Evolutionary conservation across 1,140 invertebrate species (phyloP), one percentile per base, ranked within the genome.

Genomic region (Schlechtendalia chinensis): DNA sequence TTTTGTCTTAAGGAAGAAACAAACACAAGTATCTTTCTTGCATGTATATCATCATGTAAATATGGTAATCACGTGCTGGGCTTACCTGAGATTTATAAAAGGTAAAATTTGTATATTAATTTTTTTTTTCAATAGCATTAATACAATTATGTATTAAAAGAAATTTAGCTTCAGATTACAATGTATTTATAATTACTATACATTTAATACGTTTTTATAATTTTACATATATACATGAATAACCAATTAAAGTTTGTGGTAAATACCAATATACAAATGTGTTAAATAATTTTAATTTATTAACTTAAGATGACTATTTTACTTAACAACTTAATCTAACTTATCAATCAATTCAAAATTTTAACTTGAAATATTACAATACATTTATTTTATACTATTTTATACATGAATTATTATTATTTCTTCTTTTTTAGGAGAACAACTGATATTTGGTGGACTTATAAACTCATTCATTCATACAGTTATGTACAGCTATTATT

Each of bases 401-500:
- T 39, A 39, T 39, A 50, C 5, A 50, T 50, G 47, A 5, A 6
- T 50, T 50, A 50, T 50, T 50, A 50, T 22, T 11, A 16, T 16
- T 32, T 80, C n/a, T n/a, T n/a, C n/a, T 59, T 71, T 59, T 79
- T 82, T 56, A 83, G 83, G 82, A 50, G 82, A 82, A 65, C 83
- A 83, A 59, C 69, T 81, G n/a, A 19, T 81, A 39, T 80, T 83
- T 12, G 69, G 81, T 56, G 83, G 82, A 12, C 19, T 83, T 4
- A 81, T 83, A 3, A 84, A 84, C 53, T 89, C 89, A 11, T 85
- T 89, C 19, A 90, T 95, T 2, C 93, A 94, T 83, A 86, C 91
- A 2, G 83, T 93, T 11, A 93, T 94, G 92, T 93, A 94, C 84
- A 85, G 87, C 19, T 94, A 94, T 84, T 94, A 94, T 84, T 85